A percentile compares a stretch with the other conserved stretches of the same genome.
phyloP scores from a whole-genome alignment of 2,888 invertebrate genomes.

The Pomacea canaliculata region DNA sequence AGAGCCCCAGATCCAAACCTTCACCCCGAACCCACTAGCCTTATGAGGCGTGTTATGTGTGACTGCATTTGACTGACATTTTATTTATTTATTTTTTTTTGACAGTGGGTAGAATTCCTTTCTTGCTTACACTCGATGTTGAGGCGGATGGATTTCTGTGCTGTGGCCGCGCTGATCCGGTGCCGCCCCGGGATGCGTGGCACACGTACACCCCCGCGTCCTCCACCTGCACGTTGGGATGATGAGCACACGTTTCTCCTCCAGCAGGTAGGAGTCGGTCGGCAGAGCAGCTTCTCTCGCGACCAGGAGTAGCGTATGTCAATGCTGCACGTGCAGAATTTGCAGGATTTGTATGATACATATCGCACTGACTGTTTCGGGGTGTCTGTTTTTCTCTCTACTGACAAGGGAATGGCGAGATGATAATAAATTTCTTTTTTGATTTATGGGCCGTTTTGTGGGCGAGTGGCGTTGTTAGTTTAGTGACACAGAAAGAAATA shows the following conservation, averaged over 20 bases:
- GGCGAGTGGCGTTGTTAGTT: too few species aligned
- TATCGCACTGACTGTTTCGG: neutral
- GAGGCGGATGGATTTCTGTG: slow-evolving; percentile 35
- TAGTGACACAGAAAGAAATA: neutral
- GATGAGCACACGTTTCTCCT: slow-evolving; percentile 86
- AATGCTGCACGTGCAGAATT: slow-evolving; percentile 34
- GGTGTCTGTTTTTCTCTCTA: neutral
- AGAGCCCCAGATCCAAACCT: too few species aligned
- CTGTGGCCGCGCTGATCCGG: slow-evolving; percentile 20
- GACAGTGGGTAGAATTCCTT: too few species aligned
- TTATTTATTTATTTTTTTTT: too few species aligned
- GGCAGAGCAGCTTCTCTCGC: slow-evolving; percentile 74
- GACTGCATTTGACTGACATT: too few species aligned
- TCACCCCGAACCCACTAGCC: too few species aligned
- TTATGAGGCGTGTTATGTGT: too few species aligned
- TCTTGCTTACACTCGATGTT: slow-evolving; percentile 27
- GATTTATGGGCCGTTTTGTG: too few species aligned
- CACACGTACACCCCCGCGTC: slow-evolving; percentile 95
- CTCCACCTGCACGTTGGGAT: slow-evolving; percentile 88
- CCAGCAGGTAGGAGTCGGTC: slow-evolving; percentile 81
- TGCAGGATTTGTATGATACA: neutral
- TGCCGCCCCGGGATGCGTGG: slow-evolving; percentile 73
- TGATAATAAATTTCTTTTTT: too few species aligned
- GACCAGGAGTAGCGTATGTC: slow-evolving; percentile 55
- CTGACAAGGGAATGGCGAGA: neutral